phyloP scores from a whole-genome alignment of 2,888 invertebrate species.

The Halocaridina rubra region DNA sequence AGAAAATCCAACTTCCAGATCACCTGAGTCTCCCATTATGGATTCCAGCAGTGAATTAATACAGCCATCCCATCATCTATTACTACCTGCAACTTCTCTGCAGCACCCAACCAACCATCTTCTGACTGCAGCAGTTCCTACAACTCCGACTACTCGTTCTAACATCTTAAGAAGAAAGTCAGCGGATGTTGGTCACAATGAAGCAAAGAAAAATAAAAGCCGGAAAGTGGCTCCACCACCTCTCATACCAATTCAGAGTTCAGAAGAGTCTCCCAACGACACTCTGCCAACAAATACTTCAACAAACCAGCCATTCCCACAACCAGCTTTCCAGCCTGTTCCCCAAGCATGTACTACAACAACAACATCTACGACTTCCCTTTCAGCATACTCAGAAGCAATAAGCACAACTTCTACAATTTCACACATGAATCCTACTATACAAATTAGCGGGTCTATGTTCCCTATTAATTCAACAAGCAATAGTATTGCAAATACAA shows the following conservation, averaged over 20 bases:
- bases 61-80: not conserved
- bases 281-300: not conserved
- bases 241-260: slow-evolving; percentile 40
- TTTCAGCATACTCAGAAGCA: too few relatives aligned
- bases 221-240: slow-evolving; percentile 52
- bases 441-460: too few relatives aligned
- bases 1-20: not conserved
- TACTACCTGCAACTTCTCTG: not conserved
- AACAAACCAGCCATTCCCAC: not conserved
- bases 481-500: too few relatives aligned
- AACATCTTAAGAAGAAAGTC: slow-evolving; percentile 44
- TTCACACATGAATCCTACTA: too few relatives aligned
- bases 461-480: too few relatives aligned
- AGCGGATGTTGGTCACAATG: slow-evolving; percentile 25
- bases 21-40: not conserved
- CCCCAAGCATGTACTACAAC: too few relatives aligned
- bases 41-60: not conserved
- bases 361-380: not conserved
- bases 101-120: not conserved
- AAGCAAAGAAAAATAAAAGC: slow-evolving; percentile 33
- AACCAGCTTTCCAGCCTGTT: not conserved
- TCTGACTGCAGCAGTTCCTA: not conserved
- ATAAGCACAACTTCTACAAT: too few relatives aligned
- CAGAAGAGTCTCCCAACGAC: not conserved
- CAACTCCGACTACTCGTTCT: slow-evolving; percentile 1